phyloP scores from a whole-genome alignment of 2,888 invertebrate species.

The Agrochola lota region DNA sequence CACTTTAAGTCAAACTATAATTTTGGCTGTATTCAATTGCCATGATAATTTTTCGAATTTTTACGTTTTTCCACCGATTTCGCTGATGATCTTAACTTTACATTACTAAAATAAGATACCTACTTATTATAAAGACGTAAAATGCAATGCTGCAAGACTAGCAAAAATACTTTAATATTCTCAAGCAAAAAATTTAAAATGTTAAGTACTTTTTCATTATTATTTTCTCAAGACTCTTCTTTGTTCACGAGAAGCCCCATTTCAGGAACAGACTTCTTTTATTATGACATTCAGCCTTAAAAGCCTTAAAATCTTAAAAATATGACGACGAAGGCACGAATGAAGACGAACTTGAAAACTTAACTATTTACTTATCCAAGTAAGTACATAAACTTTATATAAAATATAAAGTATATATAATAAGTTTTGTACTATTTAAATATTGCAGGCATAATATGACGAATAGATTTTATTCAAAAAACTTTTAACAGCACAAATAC shows the following conservation, averaged over 20 bases:
- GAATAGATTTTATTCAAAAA: neutral
- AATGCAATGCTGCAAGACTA: constrained; percentile 62
- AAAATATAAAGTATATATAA: too few species aligned
- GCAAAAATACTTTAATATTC: constrained; percentile 37
- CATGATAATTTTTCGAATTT: neutral
- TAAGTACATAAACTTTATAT: neutral
- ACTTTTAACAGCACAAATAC: neutral
- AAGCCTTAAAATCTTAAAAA: constrained; percentile 20
- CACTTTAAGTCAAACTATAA: neutral
- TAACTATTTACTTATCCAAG: constrained; percentile 10
- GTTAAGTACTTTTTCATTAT: constrained; percentile 20
- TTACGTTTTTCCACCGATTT: neutral
- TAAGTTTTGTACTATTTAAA: constrained; percentile 53
- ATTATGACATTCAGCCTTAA: constrained; percentile 9
- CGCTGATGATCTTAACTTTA: neutral
- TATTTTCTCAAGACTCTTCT: neutral
- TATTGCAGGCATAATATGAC: constrained; percentile 20
- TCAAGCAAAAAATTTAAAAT: constrained; percentile 24
- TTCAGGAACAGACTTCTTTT: constrained; percentile 2
- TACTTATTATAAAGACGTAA: constrained; percentile 23
- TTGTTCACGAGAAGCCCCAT: neutral
- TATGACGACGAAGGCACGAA: constrained; percentile 41
- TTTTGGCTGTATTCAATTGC: neutral
- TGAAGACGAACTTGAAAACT: constrained; percentile 29
- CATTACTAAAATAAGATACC: neutral